Evolutionary conservation across 2,797 vertebrate genomes (phyloP), one percentile per base, ranked within the genome.

Genomic region (Enteromius trimaculatus): DNA sequence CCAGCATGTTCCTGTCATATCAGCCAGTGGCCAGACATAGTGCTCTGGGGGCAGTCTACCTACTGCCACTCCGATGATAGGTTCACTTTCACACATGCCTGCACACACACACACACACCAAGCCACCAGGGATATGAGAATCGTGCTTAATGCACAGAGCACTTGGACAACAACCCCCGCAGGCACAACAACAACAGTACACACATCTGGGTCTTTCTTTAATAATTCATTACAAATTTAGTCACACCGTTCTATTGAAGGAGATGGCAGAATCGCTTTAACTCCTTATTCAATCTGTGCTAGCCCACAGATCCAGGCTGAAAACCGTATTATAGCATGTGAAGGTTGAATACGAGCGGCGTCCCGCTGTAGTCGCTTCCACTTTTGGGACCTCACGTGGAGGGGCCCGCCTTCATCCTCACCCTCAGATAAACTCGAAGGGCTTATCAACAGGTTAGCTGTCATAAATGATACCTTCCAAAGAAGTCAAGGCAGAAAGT

Each of bases 1-100:
- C 91, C 92, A 95, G 92, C 92, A 92, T 92, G 92, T 88, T 92
- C 79, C 89, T 94, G 93, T 94, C 93, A 94, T 82, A 93, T 90
- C 90, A 89, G 79, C 90, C 83, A 69, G 80, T 80, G 84, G 87
- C 88, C 26, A 83, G 89, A 87, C 87, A 88, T 58, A 84, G 84
- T 88, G 92, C 92, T 94, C 87, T 88, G 90, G 92, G 92, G 91
- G 85, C 88, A 79, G 90, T 90, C 90, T 94, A 93, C 92, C 93
- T 94, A 92, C 87, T 87, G 89, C 91, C 89, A 92, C 90, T 91
- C 88, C 89, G 89, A 87, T 90, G 81, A 85, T 87, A 88, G 91
- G 91, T 93, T 93, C 91, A 92, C 92, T 89, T 64, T 29, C 88
- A 90, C 91, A 91, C 91, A 66, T 68, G 55, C 66, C 76, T 60